phyloP scores from a whole-genome alignment of 2,888 invertebrate genomes.

The Ochropacha duplaris region DNA sequence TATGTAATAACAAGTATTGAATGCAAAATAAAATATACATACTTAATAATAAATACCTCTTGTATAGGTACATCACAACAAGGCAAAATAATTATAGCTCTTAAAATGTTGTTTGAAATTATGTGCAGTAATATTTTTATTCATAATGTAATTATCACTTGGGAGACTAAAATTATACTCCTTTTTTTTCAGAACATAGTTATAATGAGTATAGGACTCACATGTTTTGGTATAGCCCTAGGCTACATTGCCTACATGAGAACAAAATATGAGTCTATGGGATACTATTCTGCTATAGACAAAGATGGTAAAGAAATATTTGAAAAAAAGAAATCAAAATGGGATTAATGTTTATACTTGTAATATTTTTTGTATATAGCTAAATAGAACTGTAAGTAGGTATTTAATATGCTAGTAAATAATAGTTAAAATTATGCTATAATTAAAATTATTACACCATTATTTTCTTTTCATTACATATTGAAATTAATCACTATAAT shows the following conservation, averaged over 20 bases:
- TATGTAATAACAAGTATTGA: no score
- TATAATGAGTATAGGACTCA: constrained; percentile 92
- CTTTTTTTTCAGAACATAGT: constrained; percentile 88
- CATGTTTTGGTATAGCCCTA: constrained; percentile 87
- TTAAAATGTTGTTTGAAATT: no score
- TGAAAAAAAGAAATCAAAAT: constrained; percentile 89
- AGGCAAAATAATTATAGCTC: no score
- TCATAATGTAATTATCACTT: background rate
- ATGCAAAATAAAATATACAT: no score
- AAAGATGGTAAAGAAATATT: constrained; percentile 90
- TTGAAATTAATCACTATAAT: no score
- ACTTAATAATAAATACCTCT: no score
- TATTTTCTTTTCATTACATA: no score
- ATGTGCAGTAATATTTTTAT: no score
- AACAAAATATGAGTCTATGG: constrained; percentile 88
- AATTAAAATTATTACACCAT: no score
- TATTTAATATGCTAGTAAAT: background rate
- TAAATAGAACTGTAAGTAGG: background rate
- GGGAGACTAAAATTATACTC: background rate
- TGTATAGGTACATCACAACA: no score
- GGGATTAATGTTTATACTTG: constrained; percentile 79
- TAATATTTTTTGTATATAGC: background rate
- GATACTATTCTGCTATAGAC: constrained; percentile 90
- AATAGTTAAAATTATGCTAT: no score
- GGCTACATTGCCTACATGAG: constrained; percentile 95